Evolutionary conservation across 2,888 invertebrate species (phyloP), one percentile per base, ranked within the genome.

Genomic region (Furcula furcula): DNA sequence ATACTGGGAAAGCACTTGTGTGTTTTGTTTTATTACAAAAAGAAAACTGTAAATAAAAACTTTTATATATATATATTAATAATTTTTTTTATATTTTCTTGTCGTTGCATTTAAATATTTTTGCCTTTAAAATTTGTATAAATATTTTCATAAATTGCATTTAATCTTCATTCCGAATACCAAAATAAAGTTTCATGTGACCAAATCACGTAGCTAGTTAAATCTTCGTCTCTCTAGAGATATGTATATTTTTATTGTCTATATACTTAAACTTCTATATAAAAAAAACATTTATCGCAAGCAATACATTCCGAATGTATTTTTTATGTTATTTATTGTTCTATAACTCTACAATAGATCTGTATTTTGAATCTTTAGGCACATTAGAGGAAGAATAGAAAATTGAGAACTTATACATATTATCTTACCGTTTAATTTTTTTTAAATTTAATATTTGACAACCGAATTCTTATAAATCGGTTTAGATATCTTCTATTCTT

Each of bases 251-350:
- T 55, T 55, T 50, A 54, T 40, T 31, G 18, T 49, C 47, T 52
- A 14, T 26, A 26, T 10, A 22, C n/a, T 9, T 9, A 26, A 25
- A 26, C 7, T 3, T 26, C 14, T 14, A 43, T 48, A 39, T 41
- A 41, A 49, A 49, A 41, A 49, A 36, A 48, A 28, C 48, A 57
- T 61, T 52, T 49, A 55, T 47, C 47, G 55, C 62, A 59, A 52
- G 4, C 14, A 15, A 60, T 69, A 71, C 75, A 76, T 77, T 76
- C 77, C 76, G 58, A 56, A 53, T 51, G 55, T 72, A 74, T 68
- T 67, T 54, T 68, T 68, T 64, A 55, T 64, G 64, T 65, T 53
- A 55, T 71, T 65, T 67, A 55, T 55, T 47, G 26, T 52, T 46
- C 37, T 50, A 40, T 48, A 45, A 34, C 36, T 53, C 48, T 51